Evolutionary conservation across 35 echinoderm and acorn worm genomes (phyloP).

Genomic region (Hemicentrotus pulcherrimus): DNA sequence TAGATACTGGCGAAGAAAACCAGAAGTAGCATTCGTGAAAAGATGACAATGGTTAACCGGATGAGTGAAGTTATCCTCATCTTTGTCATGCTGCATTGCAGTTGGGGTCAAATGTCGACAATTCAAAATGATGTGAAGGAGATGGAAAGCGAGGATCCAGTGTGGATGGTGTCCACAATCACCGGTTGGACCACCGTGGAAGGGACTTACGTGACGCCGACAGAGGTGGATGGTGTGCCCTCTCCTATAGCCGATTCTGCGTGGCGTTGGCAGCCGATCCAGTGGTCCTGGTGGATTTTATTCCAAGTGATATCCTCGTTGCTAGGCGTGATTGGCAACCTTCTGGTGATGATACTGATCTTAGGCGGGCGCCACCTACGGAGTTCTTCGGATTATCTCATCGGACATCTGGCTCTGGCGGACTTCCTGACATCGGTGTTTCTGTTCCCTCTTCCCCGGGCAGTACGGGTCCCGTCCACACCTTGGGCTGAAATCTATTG

Average conservation of each 20-base stretch:
- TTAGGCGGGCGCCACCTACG: constrained; percentile 53
- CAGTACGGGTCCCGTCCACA: neutral
- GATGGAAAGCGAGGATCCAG: neutral
- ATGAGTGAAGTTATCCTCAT: too few species aligned
- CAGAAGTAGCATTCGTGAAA: too few species aligned
- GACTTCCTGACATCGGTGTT: constrained; percentile 77
- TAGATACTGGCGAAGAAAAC: too few species aligned
- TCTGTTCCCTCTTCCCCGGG: constrained; percentile 71
- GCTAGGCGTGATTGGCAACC: constrained; percentile 79
- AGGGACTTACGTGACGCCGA: neutral
- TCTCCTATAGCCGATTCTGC: neutral
- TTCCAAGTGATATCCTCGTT: constrained; percentile 61
- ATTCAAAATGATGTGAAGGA: neutral
- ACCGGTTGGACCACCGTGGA: neutral
- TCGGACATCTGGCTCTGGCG: constrained; percentile 72
- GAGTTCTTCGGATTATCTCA: constrained; percentile 74
- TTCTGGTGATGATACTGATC: constrained; percentile 67
- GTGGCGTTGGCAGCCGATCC: constrained; percentile 35
- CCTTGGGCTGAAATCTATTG: constrained; percentile 71
- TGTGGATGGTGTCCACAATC: neutral
- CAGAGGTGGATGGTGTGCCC: neutral
- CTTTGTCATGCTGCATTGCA: neutral
- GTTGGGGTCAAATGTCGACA: neutral
- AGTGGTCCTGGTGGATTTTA: constrained; percentile 60
- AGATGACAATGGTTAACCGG: too few species aligned